Percentiles rank a stretch among this genome's conserved stretches.
Evolutionary conservation across 2,797 vertebrate genomes (phyloP).

Genomic region (Ctenopoma kingsleyae): DNA sequence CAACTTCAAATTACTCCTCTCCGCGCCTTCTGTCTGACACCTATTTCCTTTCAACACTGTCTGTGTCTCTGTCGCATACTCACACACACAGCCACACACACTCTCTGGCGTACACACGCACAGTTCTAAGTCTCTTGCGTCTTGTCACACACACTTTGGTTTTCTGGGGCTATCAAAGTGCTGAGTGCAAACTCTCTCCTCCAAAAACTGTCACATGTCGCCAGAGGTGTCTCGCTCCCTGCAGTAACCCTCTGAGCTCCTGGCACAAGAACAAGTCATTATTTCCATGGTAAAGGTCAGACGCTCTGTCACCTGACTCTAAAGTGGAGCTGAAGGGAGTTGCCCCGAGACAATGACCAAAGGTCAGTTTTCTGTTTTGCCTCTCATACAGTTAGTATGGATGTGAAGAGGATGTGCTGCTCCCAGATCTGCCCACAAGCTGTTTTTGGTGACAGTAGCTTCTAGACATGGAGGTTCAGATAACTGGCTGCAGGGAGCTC

Average conservation of each 20-base stretch:
- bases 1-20: conserved; percentile 72
- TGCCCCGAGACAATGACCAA: conserved; percentile 77
- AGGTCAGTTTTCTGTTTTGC: conserved; percentile 79
- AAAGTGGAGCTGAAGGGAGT: conserved; percentile 73
- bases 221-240: conserved; percentile 78
- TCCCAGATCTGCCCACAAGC: conserved; percentile 73
- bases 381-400: conserved; percentile 46
- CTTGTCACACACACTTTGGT: conserved; percentile 81
- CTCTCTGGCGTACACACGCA: conserved; percentile 49
- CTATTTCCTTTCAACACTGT: conserved; percentile 75
- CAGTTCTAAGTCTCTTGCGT: conserved; percentile 70
- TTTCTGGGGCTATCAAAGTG: conserved; percentile 79
- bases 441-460: conserved; percentile 66
- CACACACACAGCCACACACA: conserved; percentile 43
- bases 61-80: conserved; percentile 52
- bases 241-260: conserved; percentile 71
- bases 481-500: conserved; percentile 81
- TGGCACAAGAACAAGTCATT: conserved; percentile 83
- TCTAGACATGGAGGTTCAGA: conserved; percentile 73
- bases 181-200: conserved; percentile 78
- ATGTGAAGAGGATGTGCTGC: conserved; percentile 57
- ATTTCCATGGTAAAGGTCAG: conserved; percentile 85
- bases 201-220: conserved; percentile 80
- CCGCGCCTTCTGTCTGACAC: conserved; percentile 74
- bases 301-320: conserved; percentile 79